Evolutionary conservation across 2,888 invertebrate genomes (phyloP).

Genomic region (Caenorhabditis wallacei): DNA sequence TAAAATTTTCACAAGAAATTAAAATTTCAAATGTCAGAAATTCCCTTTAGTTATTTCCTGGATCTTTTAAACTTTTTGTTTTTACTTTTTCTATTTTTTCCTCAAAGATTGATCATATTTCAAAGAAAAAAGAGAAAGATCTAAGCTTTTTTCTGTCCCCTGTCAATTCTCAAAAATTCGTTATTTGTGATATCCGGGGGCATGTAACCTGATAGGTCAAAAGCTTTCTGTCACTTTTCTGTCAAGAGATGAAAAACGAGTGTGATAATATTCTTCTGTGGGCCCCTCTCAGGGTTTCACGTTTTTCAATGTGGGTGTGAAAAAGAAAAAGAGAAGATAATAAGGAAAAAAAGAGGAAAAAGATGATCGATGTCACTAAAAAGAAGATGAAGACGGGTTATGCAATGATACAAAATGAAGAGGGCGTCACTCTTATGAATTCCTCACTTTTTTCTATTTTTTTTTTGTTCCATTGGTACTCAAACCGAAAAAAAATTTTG

Average conservation of each 20-base stretch:
- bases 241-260: constrained; percentile 6
- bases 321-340: background rate
- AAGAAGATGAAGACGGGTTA: constrained; percentile 29
- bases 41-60: too few species aligned
- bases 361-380: constrained; percentile 41
- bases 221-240: constrained; percentile 17
- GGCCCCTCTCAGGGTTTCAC: background rate
- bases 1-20: too few species aligned
- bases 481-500: too few species aligned
- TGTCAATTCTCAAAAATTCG: background rate
- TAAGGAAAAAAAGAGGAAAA: constrained; percentile 4
- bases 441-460: constrained; percentile 8
- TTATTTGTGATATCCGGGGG: constrained; percentile 47
- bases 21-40: too few species aligned
- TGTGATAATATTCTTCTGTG: constrained; percentile 1
- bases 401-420: constrained; percentile 16
- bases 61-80: background rate
- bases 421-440: background rate
- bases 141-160: background rate
- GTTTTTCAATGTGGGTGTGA: constrained; percentile 44
- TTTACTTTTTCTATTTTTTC: background rate
- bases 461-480: background rate
- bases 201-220: constrained; percentile 48
- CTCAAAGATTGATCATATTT: background rate
- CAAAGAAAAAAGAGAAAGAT: constrained; percentile 20